Percentiles rank a stretch among this genome's conserved stretches.
Evolutionary conservation across 35 echinoderm and acorn worm species (phyloP).

Genomic region (Ptychodera flava): DNA sequence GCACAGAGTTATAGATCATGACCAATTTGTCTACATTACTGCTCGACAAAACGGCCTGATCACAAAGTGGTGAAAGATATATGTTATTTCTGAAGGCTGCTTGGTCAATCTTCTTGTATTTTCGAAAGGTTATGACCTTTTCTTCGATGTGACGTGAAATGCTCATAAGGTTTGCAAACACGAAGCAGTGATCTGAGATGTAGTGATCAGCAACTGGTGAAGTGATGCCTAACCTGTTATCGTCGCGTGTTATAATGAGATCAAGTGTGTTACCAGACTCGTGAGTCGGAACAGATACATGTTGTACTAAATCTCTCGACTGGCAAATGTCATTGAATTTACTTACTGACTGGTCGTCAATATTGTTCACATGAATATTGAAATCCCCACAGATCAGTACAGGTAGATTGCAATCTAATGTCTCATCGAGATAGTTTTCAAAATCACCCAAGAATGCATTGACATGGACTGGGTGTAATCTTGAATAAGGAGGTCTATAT

Average conservation of each 20-base stretch:
- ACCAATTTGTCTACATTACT: neutral
- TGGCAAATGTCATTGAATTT: slow-evolving; percentile 15
- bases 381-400: slow-evolving; percentile 19
- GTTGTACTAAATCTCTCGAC: neutral
- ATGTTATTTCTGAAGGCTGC: neutral
- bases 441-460: slow-evolving; percentile 11
- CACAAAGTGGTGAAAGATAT: neutral
- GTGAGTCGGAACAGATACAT: slow-evolving; percentile 10
- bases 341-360: neutral
- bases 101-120: neutral
- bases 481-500: slow-evolving; percentile 23
- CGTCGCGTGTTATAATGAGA: neutral
- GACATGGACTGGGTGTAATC: neutral
- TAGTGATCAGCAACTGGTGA: neutral
- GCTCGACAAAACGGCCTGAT: neutral
- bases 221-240: neutral
- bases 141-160: neutral
- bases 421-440: neutral
- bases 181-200: slow-evolving; percentile 9
- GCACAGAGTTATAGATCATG: neutral
- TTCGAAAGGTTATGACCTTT: neutral
- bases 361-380: slow-evolving; percentile 12
- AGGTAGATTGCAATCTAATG: neutral
- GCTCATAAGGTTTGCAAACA: neutral
- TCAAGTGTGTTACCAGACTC: slow-evolving; percentile 10